These are phyloP conservation scores for Ladona fulva DNA, from an alignment of 1,140 invertebrate species.

Conservation along the genomic window DNA sequence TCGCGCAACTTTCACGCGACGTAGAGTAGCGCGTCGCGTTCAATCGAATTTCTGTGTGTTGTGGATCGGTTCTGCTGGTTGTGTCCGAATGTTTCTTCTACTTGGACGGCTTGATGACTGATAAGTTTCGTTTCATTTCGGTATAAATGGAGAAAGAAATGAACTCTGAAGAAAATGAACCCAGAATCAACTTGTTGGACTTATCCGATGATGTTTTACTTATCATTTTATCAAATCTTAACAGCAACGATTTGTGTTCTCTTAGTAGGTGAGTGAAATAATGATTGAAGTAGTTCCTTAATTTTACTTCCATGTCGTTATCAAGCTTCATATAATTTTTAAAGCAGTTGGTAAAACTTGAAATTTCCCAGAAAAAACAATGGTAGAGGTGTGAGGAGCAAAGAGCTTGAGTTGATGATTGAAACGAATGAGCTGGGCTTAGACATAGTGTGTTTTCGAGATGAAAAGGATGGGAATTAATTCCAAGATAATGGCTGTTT, in stretches of 20 bases:
- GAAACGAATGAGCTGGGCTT: too few relatives aligned
- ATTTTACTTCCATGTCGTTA: too few relatives aligned
- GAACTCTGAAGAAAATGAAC: neutral
- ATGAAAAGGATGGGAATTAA: too few relatives aligned
- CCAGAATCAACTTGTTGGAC: slow-evolving; percentile 21
- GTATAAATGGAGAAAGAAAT: neutral
- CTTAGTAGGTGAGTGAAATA: slow-evolving; percentile 38
- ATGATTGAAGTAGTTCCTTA: too few relatives aligned
- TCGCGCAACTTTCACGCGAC: too few relatives aligned
- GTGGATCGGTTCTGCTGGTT: neutral
- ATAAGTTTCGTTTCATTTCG: neutral
- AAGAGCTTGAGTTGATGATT: too few relatives aligned
- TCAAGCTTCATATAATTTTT: too few relatives aligned
- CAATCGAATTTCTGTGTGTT: neutral
- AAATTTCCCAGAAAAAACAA: too few relatives aligned
- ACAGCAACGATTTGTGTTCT: slow-evolving; percentile 39
- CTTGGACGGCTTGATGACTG: neutral
- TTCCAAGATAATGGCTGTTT: too few relatives aligned
- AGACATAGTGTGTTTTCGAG: too few relatives aligned
- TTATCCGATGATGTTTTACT: slow-evolving; percentile 44
- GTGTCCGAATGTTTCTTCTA: neutral
- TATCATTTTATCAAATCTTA: slow-evolving; percentile 41
- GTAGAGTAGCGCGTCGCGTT: neutral
- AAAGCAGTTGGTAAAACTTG: too few relatives aligned
- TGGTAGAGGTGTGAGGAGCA: too few relatives aligned